Evolutionary conservation across 2,113 vertebrate genomes (phyloP).

Genomic region (Australoheros scitulus): DNA sequence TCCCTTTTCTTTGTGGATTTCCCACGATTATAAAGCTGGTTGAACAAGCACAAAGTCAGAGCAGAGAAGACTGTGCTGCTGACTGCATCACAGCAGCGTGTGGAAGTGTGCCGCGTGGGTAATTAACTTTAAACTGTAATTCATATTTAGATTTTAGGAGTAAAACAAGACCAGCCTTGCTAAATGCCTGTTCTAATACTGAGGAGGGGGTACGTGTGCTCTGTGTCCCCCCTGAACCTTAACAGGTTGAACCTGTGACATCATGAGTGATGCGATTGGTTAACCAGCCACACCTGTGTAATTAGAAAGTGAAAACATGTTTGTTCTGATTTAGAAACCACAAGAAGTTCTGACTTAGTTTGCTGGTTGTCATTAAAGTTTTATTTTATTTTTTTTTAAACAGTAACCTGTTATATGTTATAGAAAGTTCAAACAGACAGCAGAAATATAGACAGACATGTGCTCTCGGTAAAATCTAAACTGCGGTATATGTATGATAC

Average conservation of each 20-base stretch:
- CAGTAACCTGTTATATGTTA: background rate
- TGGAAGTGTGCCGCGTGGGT: background rate
- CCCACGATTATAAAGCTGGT: too few species aligned
- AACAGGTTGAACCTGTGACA: background rate
- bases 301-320: background rate
- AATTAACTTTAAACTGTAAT: background rate
- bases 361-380: background rate
- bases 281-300: background rate
- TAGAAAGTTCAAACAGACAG: background rate
- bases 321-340: too few species aligned
- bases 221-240: background rate
- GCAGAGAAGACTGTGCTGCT: background rate
- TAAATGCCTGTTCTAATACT: background rate
- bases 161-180: background rate
- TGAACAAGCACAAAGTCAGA: too few species aligned
- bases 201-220: background rate
- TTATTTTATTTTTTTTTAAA: background rate
- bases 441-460: background rate
- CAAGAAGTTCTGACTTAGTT: too few species aligned
- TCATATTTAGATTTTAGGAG: background rate
- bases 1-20: too few species aligned
- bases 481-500: rapidly evolving
- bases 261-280: background rate
- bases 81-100: background rate
- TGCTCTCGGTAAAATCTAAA: background rate